Conservation (phyloP, 2,797 vertebrate genomes). For the Gymnoscopelus microlampas region DNA sequence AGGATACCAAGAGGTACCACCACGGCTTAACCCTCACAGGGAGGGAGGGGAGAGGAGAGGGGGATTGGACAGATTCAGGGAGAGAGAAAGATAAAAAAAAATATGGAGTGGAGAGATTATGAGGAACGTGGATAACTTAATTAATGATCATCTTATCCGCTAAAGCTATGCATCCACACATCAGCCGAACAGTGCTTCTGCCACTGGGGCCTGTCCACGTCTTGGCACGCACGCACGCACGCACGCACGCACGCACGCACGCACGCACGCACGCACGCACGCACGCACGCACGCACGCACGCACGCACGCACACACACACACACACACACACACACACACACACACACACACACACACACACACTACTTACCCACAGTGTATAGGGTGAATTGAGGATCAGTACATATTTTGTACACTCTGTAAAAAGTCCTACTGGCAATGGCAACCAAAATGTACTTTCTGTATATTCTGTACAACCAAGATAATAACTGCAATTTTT, state of each 20-base stretch:
- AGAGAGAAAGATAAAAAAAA: conserved; percentile 31
- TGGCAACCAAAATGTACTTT: background rate
- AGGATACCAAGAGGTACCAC: conserved; percentile 9
- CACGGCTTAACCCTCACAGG: conserved; percentile 19
- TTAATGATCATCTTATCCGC: conserved; percentile 61
- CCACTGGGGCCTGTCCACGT: conserved; percentile 12
- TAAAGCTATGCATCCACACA: conserved; percentile 49
- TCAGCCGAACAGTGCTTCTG: conserved; percentile 56
- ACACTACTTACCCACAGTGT: too few relatives aligned
- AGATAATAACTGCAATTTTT: too few relatives aligned
- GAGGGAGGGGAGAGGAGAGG: background rate
- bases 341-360: conserved; percentile 51
- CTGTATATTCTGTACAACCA: too few relatives aligned
- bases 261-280: conserved; percentile 6
- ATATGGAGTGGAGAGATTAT: conserved; percentile 46
- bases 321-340: conserved; percentile 29
- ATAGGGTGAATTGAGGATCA: too few relatives aligned
- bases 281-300: conserved; percentile 31
- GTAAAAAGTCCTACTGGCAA: too few relatives aligned
- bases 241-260: conserved; percentile 29
- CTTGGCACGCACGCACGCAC: conserved; percentile 30
- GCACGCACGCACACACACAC: conserved; percentile 51
- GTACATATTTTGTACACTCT: too few relatives aligned
- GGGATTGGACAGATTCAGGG: background rate
- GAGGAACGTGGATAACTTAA: conserved; percentile 62